Base-by-base conservation (phyloP, 2,797 vertebrate genomes). In the Pangasius sanitwongsei region DNA sequence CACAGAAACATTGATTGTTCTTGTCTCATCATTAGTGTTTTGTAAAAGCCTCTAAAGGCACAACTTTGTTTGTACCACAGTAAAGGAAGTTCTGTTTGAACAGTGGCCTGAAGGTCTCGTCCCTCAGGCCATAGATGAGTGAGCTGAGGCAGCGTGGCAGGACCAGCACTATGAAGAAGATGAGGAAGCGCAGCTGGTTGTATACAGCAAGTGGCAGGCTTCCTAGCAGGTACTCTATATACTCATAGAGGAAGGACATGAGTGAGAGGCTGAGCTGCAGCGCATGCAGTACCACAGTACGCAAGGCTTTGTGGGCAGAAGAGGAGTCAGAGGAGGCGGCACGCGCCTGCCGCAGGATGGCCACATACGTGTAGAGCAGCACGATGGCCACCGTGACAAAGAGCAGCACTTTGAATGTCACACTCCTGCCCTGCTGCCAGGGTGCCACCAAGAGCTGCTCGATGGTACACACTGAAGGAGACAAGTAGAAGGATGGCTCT, bases 41-140 rank as follows among this genome's bases (percentile, higher is more conserved):
- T 23, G 37, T 25, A 18, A 63, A 34, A 44, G 18, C 8, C 2
- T 37, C 25, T 50, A 37, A 3, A 86, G 48, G 63, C 1, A 4
- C 7, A 44, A 86, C 11, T 31, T 86, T 89, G 2, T 0, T 63
- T n/a, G 0, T 37, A 2, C 72, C 20, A 41, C 83, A 70, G 83
- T 18, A 81, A 0, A 80, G 28, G 8, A 96, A 93, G 72, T 94
- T 93, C 9, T 92, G 87, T 85, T 69, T 92, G 55, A 95, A 94
- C 74, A 92, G 50, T 0, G 41, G 65, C 41, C 89, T 93, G 16
- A 96, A 93, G 3, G 89, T 86, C 5, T 93, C 87, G 41, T 96
- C 94, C 90, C 94, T 94, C 59, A 95, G 91, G 70, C 95, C 94
- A 3, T 95, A 95, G 70, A 96, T 91, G 18, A 95, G 92, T 0